A percentile compares a stretch with the other conserved stretches of the same genome.
phyloP scores from a whole-genome alignment of 2,113 vertebrate species.

The Cacatua alba region DNA sequence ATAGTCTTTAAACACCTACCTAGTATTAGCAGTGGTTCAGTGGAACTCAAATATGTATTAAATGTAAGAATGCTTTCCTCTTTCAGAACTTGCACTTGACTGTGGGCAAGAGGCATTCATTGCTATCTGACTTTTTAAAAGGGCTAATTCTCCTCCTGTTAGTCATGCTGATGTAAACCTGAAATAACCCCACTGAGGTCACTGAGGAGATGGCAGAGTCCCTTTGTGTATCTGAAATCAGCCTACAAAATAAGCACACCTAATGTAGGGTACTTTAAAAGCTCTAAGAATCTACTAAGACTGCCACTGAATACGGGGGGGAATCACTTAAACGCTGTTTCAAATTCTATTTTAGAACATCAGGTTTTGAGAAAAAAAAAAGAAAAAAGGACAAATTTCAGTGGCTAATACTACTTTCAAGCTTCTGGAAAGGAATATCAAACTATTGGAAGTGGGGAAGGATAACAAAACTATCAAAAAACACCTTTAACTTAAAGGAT shows the following conservation, averaged over 20 bases:
- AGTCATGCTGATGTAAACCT: constrained; percentile 14
- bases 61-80: neutral
- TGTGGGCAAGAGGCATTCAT: neutral
- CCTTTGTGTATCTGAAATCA: constrained; percentile 29
- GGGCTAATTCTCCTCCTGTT: neutral
- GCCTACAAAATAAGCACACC: neutral
- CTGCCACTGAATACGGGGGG: neutral
- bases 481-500: neutral
- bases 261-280: neutral
- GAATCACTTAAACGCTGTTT: neutral
- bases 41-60: neutral
- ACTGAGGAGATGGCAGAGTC: neutral
- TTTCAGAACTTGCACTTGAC: neutral
- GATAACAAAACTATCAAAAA: constrained; percentile 5
- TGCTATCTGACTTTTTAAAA: neutral
- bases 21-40: neutral
- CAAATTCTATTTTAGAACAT: neutral
- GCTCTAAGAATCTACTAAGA: neutral
- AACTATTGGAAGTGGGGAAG: neutral
- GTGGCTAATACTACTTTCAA: neutral
- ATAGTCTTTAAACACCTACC: neutral
- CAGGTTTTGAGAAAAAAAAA: neutral
- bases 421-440: neutral
- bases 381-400: neutral
- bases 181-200: neutral